Base-by-base conservation (phyloP, 2,888 invertebrate species). In the Caenorhabditis drosophilae region DNA sequence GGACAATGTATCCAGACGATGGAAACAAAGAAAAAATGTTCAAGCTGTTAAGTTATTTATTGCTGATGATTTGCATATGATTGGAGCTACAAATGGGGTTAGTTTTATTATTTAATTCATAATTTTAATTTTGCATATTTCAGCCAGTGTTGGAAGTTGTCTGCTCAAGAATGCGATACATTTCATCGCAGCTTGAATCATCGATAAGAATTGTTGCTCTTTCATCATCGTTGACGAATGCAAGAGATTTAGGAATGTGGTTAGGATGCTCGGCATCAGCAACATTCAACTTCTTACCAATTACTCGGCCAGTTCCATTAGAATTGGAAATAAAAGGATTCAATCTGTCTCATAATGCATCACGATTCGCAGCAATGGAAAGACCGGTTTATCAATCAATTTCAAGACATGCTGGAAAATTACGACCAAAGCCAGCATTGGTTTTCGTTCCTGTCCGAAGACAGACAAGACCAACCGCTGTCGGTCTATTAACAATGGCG, bases 11-110 rank as follows among this genome's bases (percentile, higher is more conserved):
- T 98, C 98, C 0, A 88, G 98, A 54, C 88, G 98, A 69, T 99
- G 98, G 98, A 98, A 98, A 81, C 97, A 98, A 81, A 88, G 98
- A 31, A 97, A 97, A 85, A 94, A 95, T 84, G 96, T 99, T 0
- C 97, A 97, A 83, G 95, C 93, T 81, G 90, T 98, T 9, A 92
- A 93, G 63, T 87, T 99, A 16, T 94, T 98, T 84, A 92, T 98
- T 63, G 93, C 93, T 18, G 98, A 98, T 83, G 97, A 98, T 76
- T 86, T 99, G 23, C 96, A 98, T 81, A 84, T 88, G 80, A 86
- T 87, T 73, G 87, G 87, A 41, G 87, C 86, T 57, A 83, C 85
- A 54, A 85, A 86, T 56, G 87, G 87, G 72, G 86, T 86, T 71
- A 73, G 83, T 60, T 45, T 45, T 36, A 48, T 48, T 18, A 35